phyloP scores from a whole-genome alignment of 2,797 vertebrate genomes.

The Tokudaia tokunoshimensis region DNA sequence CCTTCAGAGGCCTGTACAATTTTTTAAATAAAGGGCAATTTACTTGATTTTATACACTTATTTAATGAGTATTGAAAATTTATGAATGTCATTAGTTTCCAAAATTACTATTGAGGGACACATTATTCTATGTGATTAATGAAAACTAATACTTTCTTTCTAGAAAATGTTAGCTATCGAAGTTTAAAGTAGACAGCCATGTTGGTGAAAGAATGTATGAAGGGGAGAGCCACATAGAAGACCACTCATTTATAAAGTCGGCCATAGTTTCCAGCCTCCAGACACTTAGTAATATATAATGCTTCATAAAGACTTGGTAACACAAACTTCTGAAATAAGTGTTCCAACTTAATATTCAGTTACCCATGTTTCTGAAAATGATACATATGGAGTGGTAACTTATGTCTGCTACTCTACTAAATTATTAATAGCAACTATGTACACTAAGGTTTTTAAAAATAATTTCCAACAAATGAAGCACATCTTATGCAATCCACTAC shows the following conservation, averaged over 20 bases:
- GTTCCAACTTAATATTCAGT: conserved; percentile 47
- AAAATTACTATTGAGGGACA: conserved; percentile 46
- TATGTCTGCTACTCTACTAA: neutral
- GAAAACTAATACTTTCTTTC: neutral
- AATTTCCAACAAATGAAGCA: conserved; percentile 49
- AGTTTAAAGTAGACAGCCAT: conserved; percentile 12
- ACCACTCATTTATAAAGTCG: neutral
- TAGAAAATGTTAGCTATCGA: accelerated
- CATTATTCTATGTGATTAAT: conserved; percentile 38
- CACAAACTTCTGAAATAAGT: neutral
- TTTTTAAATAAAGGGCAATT: neutral
- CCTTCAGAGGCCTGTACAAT: neutral
- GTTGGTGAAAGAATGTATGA: neutral
- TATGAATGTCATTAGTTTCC: neutral
- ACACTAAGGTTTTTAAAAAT: neutral
- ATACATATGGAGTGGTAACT: neutral
- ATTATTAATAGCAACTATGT: conserved; percentile 9
- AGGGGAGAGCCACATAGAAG: neutral
- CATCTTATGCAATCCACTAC: conserved; percentile 58
- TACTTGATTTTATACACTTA: neutral
- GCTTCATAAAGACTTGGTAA: conserved; percentile 13
- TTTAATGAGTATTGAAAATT: conserved; percentile 18
- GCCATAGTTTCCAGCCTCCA: neutral
- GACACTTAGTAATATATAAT: neutral
- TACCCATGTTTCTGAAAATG: conserved; percentile 21